A percentile compares a stretch with the other conserved stretches of the same genome.
Evolutionary conservation across 2,113 vertebrate genomes (phyloP).

Genomic region (Microcebus jonahi): DNA sequence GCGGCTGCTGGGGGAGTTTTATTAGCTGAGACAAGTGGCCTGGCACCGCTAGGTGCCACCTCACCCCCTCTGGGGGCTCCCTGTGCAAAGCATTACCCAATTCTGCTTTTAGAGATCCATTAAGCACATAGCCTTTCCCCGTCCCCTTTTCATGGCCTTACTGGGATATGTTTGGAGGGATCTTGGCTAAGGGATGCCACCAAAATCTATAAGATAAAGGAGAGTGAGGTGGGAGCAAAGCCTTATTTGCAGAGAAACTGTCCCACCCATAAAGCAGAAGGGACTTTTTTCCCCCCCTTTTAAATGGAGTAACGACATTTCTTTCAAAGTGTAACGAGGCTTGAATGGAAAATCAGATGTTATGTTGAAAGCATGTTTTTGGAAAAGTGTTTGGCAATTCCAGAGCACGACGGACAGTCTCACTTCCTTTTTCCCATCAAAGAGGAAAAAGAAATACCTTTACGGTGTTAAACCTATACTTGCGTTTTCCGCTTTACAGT

Average conservation of each 20-base stretch:
- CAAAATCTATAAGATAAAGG: background rate
- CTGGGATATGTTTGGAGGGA: background rate
- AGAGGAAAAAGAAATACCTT: background rate
- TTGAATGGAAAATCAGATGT: background rate
- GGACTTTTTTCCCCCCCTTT: no score
- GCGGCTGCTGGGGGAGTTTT: conserved; percentile 7
- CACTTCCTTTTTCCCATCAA: background rate
- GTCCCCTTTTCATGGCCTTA: background rate
- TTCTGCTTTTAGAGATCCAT: conserved; percentile 49
- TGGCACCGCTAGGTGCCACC: conserved; percentile 47
- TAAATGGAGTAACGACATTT: background rate
- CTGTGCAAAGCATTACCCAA: background rate
- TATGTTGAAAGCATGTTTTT: background rate
- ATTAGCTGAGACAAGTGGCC: conserved; percentile 63
- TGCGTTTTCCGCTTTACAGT: background rate
- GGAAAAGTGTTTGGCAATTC: background rate
- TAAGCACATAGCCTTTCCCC: background rate
- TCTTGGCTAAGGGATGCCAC: background rate
- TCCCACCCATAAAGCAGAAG: background rate
- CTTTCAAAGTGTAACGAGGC: background rate
- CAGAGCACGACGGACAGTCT: background rate
- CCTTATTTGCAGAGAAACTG: background rate
- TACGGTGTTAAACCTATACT: background rate
- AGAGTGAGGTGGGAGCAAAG: background rate
- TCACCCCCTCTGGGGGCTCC: background rate